Base-by-base conservation (phyloP, 1,140 invertebrate genomes). In the Diorhabda sublineata region DNA sequence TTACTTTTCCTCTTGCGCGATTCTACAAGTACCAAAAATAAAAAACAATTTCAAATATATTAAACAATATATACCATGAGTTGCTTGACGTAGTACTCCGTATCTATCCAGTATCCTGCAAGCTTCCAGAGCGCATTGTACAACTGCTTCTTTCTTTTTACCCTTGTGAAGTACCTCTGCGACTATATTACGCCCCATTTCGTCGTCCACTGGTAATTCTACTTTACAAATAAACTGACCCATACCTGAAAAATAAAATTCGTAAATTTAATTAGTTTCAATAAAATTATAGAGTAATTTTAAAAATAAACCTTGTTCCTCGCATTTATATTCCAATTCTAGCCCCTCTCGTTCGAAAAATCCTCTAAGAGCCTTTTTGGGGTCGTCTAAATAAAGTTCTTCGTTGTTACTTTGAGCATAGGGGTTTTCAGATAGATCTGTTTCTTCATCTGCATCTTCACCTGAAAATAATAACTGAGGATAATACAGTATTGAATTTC, bases 281-380 rank as follows among this genome's bases (percentile, higher is more conserved):
- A 52, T 52, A 52, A 6, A 52, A 9, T 52, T 52, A 52, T 52
- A 52, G 5, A 9, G 8, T 6, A 6, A 52, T 5, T 6, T 52
- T 6, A 52, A 3, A 3, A 8, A 4, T n/a, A 52, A 52, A 68
- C 73, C 91, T 76, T 91, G 89, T 78, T 97, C 94, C 69, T 92
- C 89, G 44, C 91, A 91, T 73, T 94, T 86, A 79, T 97, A 97
- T 64, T 90, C 89, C 42, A 98, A 83, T 68, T 92, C 89, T 47
- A 90, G 85, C 0, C 96, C 97, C 84, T 99, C 97, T 69, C 96
- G 84, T 81, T 98, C 97, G 82, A 97, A 98, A 87, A 95, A 99
- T 0, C 94, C 93, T 73, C 93, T 84, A 4, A 99, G 80, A 2
- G 95, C 95, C 81, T 97, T 97, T 81, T 98, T 98, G 0, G 97